Percentiles rank a stretch among this genome's conserved stretches.
Evolutionary conservation across 2,888 invertebrate genomes (phyloP).

Genomic region (Noctua janthina): DNA sequence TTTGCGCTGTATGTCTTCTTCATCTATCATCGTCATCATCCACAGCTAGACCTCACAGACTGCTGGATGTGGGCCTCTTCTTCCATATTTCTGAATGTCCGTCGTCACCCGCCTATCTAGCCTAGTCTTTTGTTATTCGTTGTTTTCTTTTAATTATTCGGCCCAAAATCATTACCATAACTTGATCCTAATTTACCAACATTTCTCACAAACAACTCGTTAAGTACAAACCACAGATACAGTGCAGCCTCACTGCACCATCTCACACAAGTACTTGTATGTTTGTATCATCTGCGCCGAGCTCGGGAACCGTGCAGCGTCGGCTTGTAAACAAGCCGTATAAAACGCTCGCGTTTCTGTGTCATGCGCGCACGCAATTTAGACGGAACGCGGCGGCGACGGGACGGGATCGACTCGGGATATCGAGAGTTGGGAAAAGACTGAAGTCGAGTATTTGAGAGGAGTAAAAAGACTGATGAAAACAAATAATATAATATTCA

Average conservation of each 20-base stretch:
- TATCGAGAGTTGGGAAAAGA: too few relatives aligned
- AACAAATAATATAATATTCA: background rate
- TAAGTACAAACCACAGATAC: constrained; percentile 26
- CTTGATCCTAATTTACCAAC: constrained; percentile 8
- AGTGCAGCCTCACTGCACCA: constrained; percentile 46
- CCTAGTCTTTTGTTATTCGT: background rate
- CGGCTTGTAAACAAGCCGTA: constrained; percentile 68
- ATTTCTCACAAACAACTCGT: constrained; percentile 15
- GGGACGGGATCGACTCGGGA: constrained; percentile 25
- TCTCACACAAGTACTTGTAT: constrained; percentile 44
- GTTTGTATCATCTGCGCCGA: constrained; percentile 48
- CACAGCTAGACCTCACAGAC: background rate
- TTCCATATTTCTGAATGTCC: background rate
- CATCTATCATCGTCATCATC: background rate
- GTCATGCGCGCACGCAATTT: constrained; percentile 59
- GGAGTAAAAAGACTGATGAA: background rate
- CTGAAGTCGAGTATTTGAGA: background rate
- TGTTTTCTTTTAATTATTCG: background rate
- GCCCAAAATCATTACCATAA: background rate
- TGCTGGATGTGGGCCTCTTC: background rate
- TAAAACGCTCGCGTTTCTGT: constrained; percentile 67
- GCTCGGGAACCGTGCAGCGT: constrained; percentile 57
- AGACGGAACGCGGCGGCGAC: constrained; percentile 47
- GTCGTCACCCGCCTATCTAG: background rate
- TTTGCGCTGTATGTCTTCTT: background rate